Evolutionary conservation across 2,797 vertebrate species (phyloP).

Genomic region (Pseudomugil tenellus): DNA sequence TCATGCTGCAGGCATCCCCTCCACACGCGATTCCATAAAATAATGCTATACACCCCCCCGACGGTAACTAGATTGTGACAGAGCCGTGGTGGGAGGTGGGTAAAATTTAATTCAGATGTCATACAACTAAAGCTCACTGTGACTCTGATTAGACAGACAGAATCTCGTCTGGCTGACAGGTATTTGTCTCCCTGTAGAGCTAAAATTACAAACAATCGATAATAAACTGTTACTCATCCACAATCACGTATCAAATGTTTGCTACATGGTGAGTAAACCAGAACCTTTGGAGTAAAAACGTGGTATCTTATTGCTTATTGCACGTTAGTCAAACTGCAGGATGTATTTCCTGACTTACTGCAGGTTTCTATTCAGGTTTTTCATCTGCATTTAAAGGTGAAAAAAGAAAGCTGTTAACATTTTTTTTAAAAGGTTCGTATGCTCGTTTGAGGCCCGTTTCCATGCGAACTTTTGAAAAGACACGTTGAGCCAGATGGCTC

Average conservation of each 20-base stretch:
- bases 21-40: slow-evolving; percentile 19
- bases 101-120: too few species aligned
- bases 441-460: too few species aligned
- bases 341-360: too few species aligned
- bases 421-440: too few species aligned
- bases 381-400: too few species aligned
- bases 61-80: slow-evolving; percentile 36
- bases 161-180: slow-evolving; percentile 1
- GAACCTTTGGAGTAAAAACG: background rate
- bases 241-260: slow-evolving; percentile 11
- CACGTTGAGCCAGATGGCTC: too few species aligned
- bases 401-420: too few species aligned
- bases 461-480: too few species aligned
- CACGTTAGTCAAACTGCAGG: background rate
- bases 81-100: slow-evolving; percentile 38
- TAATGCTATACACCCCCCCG: slow-evolving; percentile 24
- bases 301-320: background rate
- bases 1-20: slow-evolving; percentile 2
- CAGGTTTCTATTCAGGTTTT: too few species aligned
- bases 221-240: too few species aligned
- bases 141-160: too few species aligned
- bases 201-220: slow-evolving; percentile 27
- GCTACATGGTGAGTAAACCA: slow-evolving; percentile 27
- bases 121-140: too few species aligned
- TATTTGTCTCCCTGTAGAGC: slow-evolving; percentile 17